Evolutionary conservation across 2,797 vertebrate genomes (phyloP), one percentile per base, ranked within the genome.

Genomic region (Harpagifer antarcticus): DNA sequence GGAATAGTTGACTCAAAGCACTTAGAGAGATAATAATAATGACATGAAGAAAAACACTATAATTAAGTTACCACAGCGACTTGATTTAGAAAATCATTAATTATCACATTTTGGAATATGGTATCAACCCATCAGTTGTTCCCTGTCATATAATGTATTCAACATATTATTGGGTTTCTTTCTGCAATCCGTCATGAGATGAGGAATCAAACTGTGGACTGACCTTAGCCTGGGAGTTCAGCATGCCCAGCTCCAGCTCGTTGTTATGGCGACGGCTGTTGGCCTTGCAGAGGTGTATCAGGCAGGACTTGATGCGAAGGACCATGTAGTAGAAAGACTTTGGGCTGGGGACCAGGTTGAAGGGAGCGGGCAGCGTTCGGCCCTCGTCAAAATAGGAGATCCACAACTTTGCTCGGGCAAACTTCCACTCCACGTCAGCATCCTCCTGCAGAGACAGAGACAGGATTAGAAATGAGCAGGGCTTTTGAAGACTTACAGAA

Each of bases 281-380:
- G 74, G 95, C 96, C 92, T 98, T 98, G 91, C 97, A 99, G 88
- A 99, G 95, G 83, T 72, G 94, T 87, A 98, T 94, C 89, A 99
- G 95, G 93, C 97, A 96, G 86, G 95, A 92, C 94, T 97, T 98
- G 90, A 96, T 95, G 91, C 95, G 97, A 79, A 98, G 94, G 90
- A 96, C 96, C 93, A 98, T 92, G 94, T 99, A 99, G 92, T 97
- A 98, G 95, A 98, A 98, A 57, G 98, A 99, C 90, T 99, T 99
- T 52, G 98, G 98, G 83, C 97, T 99, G 88, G 98, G 98, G 86
- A 99, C 97, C 91, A 99, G 92, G 82, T 99, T 99, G 90, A 96
- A 99, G 67, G 98, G 98, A 75, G 96, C 97, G 4, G 98, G 98
- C 61, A 99, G 92, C 9, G 98, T 99, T 70, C 98, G 96, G 52